Evolutionary conservation across 2,113 vertebrate species (phyloP).

Genomic region (Myodes glareolus): DNA sequence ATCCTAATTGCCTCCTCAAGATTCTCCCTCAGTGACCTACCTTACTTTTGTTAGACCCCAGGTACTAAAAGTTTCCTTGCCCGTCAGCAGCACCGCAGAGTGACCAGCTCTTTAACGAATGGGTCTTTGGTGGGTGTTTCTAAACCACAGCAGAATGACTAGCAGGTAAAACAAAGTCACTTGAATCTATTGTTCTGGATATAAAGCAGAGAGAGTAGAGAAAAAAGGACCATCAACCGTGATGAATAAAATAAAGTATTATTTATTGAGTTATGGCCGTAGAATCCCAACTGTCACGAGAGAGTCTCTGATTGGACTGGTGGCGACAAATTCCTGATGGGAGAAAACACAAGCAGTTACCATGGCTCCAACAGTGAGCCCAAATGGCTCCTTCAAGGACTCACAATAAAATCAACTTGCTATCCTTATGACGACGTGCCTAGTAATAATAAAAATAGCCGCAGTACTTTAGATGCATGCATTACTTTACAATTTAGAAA

Average conservation of each 20-base stretch:
- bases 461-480: not conserved
- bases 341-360: not conserved
- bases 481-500: constrained; percentile 51
- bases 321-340: not conserved
- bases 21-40: too few relatives aligned
- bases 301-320: not conserved
- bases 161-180: not conserved
- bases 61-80: not conserved
- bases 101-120: not conserved
- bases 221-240: not conserved
- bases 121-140: not conserved
- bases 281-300: not conserved
- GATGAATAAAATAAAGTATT: not conserved
- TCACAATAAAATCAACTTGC: constrained; percentile 19
- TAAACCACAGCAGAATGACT: not conserved
- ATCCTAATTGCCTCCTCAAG: not conserved
- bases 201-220: constrained; percentile 11
- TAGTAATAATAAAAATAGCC: not conserved
- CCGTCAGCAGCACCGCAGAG: not conserved
- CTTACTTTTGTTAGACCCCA: not conserved
- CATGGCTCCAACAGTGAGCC: not conserved
- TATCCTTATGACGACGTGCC: not conserved
- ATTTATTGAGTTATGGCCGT: not conserved
- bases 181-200: not conserved
- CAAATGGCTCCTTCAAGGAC: not conserved